Conservation (phyloP, 2,113 vertebrate species). For the Amia ocellicauda region DNA sequence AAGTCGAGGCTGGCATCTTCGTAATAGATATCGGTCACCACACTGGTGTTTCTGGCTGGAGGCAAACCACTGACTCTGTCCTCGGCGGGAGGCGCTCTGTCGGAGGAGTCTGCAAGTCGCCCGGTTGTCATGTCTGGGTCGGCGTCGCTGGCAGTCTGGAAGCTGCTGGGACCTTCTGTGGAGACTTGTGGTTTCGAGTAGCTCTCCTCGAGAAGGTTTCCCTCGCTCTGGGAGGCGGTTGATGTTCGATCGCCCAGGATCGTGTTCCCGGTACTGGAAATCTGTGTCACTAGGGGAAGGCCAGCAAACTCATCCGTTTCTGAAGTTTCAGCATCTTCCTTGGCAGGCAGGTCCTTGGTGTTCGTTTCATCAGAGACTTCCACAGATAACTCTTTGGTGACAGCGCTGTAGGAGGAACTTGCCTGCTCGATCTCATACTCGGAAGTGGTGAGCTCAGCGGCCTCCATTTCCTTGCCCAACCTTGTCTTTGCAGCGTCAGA, state of each 20-base stretch:
- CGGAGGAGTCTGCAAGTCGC: conserved; percentile 38
- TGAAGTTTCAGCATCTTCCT: background rate
- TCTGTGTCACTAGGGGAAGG: background rate
- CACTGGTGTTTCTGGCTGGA: conserved; percentile 22
- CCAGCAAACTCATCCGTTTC: background rate
- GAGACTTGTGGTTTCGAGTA: background rate
- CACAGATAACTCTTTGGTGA: conserved; percentile 9
- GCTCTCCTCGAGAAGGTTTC: background rate
- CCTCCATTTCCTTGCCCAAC: conserved; percentile 1
- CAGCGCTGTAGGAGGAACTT: too few relatives aligned
- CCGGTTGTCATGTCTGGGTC: too few relatives aligned
- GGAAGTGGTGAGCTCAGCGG: background rate
- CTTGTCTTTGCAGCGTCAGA: background rate
- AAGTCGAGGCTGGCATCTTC: conserved; percentile 43
- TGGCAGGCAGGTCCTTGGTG: background rate
- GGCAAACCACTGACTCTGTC: background rate
- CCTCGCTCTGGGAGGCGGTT: background rate
- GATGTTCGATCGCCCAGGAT: background rate
- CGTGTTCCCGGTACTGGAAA: background rate
- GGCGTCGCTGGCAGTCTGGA: background rate
- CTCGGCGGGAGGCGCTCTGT: background rate
- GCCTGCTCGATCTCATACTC: background rate
- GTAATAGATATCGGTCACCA: conserved; percentile 57
- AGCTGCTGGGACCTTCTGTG: background rate
- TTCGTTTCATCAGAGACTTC: conserved; percentile 6